Percentiles rank a stretch among this genome's conserved stretches.
Conservation (phyloP, 2,888 invertebrate species). For the Parnassius glacialis region DNA sequence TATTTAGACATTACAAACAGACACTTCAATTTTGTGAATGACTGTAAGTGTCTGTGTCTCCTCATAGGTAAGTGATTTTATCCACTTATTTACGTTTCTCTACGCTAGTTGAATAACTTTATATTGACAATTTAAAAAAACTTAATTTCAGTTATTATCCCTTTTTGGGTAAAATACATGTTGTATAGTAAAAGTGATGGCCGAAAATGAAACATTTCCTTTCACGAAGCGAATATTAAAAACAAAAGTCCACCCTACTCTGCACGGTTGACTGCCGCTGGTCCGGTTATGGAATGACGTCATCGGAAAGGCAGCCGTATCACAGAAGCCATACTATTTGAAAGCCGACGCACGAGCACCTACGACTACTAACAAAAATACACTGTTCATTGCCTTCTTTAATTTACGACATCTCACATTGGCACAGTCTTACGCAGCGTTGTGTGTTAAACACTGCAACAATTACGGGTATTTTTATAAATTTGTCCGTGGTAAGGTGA, state of each 20-base stretch:
- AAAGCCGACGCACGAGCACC: constrained; percentile 42
- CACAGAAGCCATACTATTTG: constrained; percentile 64
- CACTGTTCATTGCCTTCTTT: constrained; percentile 53
- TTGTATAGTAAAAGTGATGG: no score
- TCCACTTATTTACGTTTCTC: no score
- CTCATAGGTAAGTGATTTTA: no score
- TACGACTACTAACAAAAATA: constrained; percentile 42
- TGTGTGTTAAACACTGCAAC: constrained; percentile 34
- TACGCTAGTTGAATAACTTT: no score
- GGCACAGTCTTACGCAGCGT: constrained; percentile 37
- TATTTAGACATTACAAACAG: no score
- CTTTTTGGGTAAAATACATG: no score
- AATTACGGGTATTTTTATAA: constrained; percentile 38
- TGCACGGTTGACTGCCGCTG: constrained; percentile 30
- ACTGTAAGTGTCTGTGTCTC: no score
- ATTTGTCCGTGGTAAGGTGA: constrained; percentile 59
- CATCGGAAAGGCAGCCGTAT: constrained; percentile 67
- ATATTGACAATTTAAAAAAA: no score
- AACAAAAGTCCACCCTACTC: constrained; percentile 19
- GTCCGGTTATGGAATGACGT: constrained; percentile 66
- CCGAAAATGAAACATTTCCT: not conserved
- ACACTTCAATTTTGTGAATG: no score
- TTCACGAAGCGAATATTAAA: not conserved
- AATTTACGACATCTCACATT: constrained; percentile 42
- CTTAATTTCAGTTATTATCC: no score